Conservation (phyloP, 2,113 vertebrate genomes). For the Sciurus niger region DNA sequence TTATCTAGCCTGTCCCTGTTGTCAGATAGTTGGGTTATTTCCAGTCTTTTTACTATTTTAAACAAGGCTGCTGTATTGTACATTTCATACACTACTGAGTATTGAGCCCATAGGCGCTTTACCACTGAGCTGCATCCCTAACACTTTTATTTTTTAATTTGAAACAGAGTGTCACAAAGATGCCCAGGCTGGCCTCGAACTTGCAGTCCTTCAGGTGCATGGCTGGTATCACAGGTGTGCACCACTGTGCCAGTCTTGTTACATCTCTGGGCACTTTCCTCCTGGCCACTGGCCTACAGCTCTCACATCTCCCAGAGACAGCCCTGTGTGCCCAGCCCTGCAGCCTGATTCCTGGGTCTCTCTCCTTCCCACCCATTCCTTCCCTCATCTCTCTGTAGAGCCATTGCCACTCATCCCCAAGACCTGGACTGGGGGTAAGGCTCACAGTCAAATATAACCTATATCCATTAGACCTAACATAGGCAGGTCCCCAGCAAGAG, state of each 20-base stretch:
- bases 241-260: neutral
- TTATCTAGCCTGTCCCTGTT: neutral
- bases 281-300: neutral
- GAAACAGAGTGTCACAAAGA: too few relatives aligned
- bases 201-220: too few relatives aligned
- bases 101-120: neutral
- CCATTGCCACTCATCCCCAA: neutral
- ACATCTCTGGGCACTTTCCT: neutral
- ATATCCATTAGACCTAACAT: neutral
- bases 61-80: neutral
- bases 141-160: neutral
- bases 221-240: too few relatives aligned
- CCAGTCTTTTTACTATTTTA: slow-evolving; percentile 31
- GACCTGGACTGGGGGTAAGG: neutral
- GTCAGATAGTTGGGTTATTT: slow-evolving; percentile 9
- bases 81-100: neutral
- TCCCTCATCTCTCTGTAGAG: neutral
- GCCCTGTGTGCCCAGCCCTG: neutral
- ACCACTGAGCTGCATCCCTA: too few relatives aligned
- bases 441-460: neutral
- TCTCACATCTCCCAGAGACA: neutral
- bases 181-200: too few relatives aligned
- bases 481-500: neutral
- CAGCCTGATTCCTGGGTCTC: neutral
- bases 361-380: neutral